phyloP scores from a whole-genome alignment of 2,888 invertebrate species.

The Xylota sylvarum region DNA sequence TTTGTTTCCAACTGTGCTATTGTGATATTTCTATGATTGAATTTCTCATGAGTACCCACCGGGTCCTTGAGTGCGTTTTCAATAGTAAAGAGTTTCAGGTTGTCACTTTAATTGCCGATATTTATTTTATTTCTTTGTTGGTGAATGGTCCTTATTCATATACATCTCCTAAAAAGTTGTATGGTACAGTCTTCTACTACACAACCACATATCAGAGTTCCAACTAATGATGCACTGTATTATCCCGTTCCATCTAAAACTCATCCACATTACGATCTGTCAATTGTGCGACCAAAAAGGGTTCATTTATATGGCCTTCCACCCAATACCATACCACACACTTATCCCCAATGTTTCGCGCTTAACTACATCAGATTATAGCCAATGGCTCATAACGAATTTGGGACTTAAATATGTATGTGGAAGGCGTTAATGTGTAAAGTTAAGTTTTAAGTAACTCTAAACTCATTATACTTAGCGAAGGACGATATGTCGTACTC shows the following conservation, averaged over 20 bases:
- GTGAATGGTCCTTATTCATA: too few species aligned
- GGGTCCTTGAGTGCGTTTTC: too few species aligned
- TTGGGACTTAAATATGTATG: not conserved
- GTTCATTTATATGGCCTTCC: not conserved
- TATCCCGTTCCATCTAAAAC: not conserved
- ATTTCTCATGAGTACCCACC: too few species aligned
- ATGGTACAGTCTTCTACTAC: too few species aligned
- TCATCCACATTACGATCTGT: not conserved
- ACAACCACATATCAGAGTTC: not conserved
- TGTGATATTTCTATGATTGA: not conserved
- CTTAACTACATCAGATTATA: not conserved
- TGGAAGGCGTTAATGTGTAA: conserved; percentile 1
- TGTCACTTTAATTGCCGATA: too few species aligned
- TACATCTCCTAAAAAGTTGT: too few species aligned
- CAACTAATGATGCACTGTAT: not conserved
- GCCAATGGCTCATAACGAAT: conserved; percentile 1
- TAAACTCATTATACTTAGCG: not conserved
- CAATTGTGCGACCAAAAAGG: not conserved
- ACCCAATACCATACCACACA: not conserved
- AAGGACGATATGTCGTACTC: not conserved
- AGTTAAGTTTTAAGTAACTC: not conserved
- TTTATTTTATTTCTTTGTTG: too few species aligned
- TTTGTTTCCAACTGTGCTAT: not conserved
- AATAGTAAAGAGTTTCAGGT: too few species aligned
- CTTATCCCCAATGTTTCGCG: not conserved